These are phyloP conservation scores for Neria commutata DNA, from an alignment of 2,888 invertebrate genomes.

Conservation along the genomic window DNA sequence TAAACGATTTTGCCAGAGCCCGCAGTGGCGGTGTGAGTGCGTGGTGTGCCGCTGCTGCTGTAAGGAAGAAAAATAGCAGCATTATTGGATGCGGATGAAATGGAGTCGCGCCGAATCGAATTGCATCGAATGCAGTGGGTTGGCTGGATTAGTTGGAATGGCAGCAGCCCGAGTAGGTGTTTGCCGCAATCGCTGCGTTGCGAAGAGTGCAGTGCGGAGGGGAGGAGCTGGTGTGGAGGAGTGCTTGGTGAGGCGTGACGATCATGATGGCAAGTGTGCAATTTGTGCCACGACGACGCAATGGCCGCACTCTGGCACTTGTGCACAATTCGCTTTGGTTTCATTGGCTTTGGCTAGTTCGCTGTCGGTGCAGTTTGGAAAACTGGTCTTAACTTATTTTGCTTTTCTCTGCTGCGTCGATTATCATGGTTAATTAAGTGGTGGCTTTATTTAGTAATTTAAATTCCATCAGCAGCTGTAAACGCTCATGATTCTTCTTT, in stretches of 20 bases:
- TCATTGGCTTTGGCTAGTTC: not conserved
- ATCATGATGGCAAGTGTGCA: no score
- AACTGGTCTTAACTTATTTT: not conserved
- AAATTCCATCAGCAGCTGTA: not conserved
- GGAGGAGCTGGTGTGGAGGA: no score
- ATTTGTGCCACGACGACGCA: no score
- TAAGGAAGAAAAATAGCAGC: not conserved
- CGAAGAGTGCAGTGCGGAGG: no score
- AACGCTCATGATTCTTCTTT: not conserved
- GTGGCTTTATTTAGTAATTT: conserved; percentile 2
- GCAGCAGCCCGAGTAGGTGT: not conserved
- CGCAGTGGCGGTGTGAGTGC: conserved; percentile 39
- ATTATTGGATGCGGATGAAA: no score
- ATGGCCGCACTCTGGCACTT: no score
- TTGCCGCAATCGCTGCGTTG: no score
- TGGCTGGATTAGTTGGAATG: no score
- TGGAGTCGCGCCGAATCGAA: no score
- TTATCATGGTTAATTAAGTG: not conserved
- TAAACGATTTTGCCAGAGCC: conserved; percentile 68
- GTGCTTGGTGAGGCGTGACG: no score
- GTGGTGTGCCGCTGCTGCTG: conserved; percentile 42
- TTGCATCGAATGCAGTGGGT: no score
- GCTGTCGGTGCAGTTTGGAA: not conserved
- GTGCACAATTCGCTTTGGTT: not conserved
- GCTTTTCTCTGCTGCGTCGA: not conserved